Evolutionary conservation across 2,113 vertebrate species (phyloP), one percentile per base, ranked within the genome.

Genomic region (Gulo gulo): DNA sequence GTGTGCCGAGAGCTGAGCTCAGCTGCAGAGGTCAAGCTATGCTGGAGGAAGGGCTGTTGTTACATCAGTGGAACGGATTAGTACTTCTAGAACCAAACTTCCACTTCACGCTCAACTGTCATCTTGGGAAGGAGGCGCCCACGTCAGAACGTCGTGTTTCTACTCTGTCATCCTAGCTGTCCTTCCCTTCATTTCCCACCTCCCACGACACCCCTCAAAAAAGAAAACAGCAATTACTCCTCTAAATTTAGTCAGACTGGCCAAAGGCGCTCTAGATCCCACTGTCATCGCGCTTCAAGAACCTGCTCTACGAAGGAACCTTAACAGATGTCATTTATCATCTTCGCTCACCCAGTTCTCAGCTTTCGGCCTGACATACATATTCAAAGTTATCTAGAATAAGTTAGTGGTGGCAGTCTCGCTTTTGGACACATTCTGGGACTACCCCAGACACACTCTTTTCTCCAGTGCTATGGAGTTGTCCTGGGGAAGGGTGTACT

Each of bases 181-280:
- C 11, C n/a, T 42, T 21, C 42, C 90, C 82, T 76, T 63, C 88
- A 26, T 18, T 55, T 29, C 31, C 26, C 26, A 31, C 55, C 55
- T n/a, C 80, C 45, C 80, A 31, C 0, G 1, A 55, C 0, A 10
- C 12, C 31, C 15, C 52, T 11, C 26, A 11, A 11, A 34, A 34
- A 34, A 45, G 39, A 21, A 36, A 74, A 47, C 50, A 47, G 85
- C 65, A 69, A 69, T 81, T 76, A 61, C 57, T 61, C 55, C 47
- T 87, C 74, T 63, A 31, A 55, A n/a, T 45, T 88, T 31, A 65
- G 52, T 36, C 0, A 63, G 65, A 79, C 47, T 67, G 67, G 50
- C 82, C 12, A 0, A 39, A 52, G 59, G 47, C 1, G 42, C 79
- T 73, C 93, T 61, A 34, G 16, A 82, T 71, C 31, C 67, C 87